These are phyloP conservation scores for Exephanes ischioxanthus DNA, from an alignment of 2,888 invertebrate species.

Conservation along the genomic window DNA sequence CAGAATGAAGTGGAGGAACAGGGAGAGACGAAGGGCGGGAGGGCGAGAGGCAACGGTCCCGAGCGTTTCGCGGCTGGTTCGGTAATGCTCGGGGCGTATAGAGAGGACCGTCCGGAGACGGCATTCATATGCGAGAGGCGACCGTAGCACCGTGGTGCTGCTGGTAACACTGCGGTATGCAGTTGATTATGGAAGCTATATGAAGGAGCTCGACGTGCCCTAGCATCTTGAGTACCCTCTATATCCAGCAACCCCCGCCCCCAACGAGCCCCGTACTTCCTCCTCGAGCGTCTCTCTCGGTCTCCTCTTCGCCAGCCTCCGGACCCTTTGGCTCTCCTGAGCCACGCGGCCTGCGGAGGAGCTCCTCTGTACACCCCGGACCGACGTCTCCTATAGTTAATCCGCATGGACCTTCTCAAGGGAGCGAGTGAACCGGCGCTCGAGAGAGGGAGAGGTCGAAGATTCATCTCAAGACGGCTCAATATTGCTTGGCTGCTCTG, in stretches of 20 bases:
- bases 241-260: slow-evolving; percentile 72
- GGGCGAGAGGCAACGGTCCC: slow-evolving; percentile 26
- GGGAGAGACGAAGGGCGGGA: slow-evolving; percentile 14
- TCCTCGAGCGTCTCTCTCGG: slow-evolving; percentile 63
- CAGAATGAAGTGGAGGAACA: slow-evolving; percentile 34
- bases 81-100: slow-evolving; percentile 50
- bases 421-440: slow-evolving; percentile 23
- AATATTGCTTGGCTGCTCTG: slow-evolving; percentile 74
- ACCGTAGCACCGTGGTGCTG: slow-evolving; percentile 77
- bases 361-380: slow-evolving; percentile 73
- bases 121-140: slow-evolving; percentile 82
- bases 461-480: slow-evolving; percentile 78
- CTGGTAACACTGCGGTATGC: slow-evolving; percentile 84
- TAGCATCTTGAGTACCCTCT: slow-evolving; percentile 84
- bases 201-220: slow-evolving; percentile 84
- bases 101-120: slow-evolving; percentile 71
- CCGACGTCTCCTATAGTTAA: slow-evolving; percentile 75
- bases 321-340: slow-evolving; percentile 61
- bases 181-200: slow-evolving; percentile 85
- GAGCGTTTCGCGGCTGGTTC: slow-evolving; percentile 40
- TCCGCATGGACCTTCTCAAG: slow-evolving; percentile 75
- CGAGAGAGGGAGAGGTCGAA: slow-evolving; percentile 74
- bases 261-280: slow-evolving; percentile 55
- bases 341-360: slow-evolving; percentile 51
- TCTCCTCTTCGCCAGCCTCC: slow-evolving; percentile 60